A percentile compares a stretch with the other conserved stretches of the same genome.
phyloP scores from a whole-genome alignment of 2,888 invertebrate genomes.

The Netelia fuscicornis region DNA sequence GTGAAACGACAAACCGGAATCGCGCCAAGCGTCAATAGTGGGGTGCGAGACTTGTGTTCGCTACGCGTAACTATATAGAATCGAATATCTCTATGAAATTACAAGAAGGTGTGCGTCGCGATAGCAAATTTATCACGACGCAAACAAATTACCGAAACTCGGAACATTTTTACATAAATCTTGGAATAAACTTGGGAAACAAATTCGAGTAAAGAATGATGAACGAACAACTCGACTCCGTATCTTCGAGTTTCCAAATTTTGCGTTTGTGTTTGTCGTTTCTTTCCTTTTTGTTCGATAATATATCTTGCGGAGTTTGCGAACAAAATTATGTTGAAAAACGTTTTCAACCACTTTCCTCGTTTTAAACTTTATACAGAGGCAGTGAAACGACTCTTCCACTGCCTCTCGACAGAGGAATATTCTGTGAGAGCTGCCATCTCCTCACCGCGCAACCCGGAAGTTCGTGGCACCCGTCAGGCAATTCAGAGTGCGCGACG shows the following conservation, averaged over 20 bases:
- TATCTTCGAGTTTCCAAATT: no score
- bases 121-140: no score
- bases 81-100: not conserved
- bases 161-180: no score
- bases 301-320: not conserved
- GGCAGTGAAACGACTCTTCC: not conserved
- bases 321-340: conserved; percentile 20
- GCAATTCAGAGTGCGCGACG: conserved; percentile 74
- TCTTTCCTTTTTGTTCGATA: not conserved
- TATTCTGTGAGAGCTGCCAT: not conserved
- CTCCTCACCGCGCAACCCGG: not conserved
- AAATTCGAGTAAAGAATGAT: no score
- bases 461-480: conserved; percentile 63
- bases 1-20: conserved; percentile 59
- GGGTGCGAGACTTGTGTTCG: conserved; percentile 1
- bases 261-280: no score
- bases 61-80: not conserved
- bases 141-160: no score
- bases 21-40: not conserved
- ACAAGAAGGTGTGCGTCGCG: not conserved
- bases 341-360: not conserved
- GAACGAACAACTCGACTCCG: no score
- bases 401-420: no score
- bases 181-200: no score
- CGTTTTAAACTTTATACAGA: not conserved